A percentile compares a stretch with the other conserved stretches of the same genome.
Evolutionary conservation across 2,797 vertebrate species (phyloP).

Genomic region (Pipistrellus nathusii): DNA sequence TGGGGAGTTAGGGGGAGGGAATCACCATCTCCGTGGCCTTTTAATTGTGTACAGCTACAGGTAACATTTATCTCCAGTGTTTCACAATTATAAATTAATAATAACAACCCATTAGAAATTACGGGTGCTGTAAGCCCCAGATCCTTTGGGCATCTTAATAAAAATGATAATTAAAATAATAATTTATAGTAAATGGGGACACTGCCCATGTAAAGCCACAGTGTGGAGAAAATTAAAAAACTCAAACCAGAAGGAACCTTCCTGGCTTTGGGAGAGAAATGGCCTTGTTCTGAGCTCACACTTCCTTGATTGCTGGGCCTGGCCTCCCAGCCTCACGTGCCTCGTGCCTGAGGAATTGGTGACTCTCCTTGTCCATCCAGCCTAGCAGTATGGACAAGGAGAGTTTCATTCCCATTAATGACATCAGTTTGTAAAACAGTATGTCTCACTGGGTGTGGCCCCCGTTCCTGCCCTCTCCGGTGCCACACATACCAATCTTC

Average conservation of each 20-base stretch:
- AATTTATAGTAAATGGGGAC: slow-evolving; percentile 83
- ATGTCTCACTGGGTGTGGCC: fast-evolving
- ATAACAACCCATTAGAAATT: slow-evolving; percentile 80
- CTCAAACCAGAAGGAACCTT: slow-evolving; percentile 22
- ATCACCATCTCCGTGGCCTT: slow-evolving; percentile 53
- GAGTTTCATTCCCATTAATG: too few species aligned
- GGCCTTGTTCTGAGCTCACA: not conserved
- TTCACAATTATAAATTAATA: slow-evolving; percentile 83
- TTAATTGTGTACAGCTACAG: slow-evolving; percentile 62
- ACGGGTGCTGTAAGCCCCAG: slow-evolving; percentile 57
- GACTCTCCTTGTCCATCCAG: fast-evolving
- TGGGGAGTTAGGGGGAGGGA: not conserved
- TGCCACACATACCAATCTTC: fast-evolving
- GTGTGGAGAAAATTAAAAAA: slow-evolving; percentile 76
- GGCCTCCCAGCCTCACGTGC: not conserved
- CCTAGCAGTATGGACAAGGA: fast-evolving
- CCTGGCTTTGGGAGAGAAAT: not conserved
- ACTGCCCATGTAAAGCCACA: slow-evolving; percentile 65
- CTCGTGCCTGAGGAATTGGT: not conserved
- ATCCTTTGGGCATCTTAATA: slow-evolving; percentile 83
- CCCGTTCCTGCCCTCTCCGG: fast-evolving
- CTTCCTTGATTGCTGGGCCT: not conserved
- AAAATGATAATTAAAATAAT: slow-evolving; percentile 85
- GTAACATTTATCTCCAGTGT: slow-evolving; percentile 73
- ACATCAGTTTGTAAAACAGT: too few species aligned